Evolutionary conservation across 2,888 invertebrate genomes (phyloP).

Genomic region (Tenthredo notha): DNA sequence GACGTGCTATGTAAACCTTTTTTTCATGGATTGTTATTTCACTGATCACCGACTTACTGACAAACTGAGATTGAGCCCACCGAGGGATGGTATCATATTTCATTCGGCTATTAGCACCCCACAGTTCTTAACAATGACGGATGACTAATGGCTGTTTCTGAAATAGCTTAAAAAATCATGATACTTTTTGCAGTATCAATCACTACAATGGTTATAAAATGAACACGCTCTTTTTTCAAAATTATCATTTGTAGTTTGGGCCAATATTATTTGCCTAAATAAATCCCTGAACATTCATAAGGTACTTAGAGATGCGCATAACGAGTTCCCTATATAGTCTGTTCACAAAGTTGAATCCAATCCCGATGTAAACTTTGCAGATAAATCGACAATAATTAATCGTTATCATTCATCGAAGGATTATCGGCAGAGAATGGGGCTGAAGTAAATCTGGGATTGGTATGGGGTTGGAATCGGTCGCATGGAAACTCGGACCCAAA

Average conservation of each 20-base stretch:
- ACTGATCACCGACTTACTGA: neutral
- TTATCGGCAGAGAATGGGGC: conserved; percentile 18
- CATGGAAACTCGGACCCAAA: conserved; percentile 26
- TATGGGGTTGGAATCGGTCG: conserved; percentile 1
- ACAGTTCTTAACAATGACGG: conserved; percentile 3
- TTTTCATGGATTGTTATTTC: neutral
- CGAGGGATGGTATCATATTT: neutral
- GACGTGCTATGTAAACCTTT: neutral
- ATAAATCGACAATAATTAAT: conserved; percentile 32
- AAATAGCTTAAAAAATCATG: neutral
- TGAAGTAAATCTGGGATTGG: neutral
- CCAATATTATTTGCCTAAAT: neutral
- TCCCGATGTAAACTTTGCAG: conserved; percentile 13
- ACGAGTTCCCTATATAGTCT: conserved; percentile 1
- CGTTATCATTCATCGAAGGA: conserved; percentile 37
- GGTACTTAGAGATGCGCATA: neutral
- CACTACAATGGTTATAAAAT: neutral
- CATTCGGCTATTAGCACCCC: neutral
- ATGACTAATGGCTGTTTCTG: neutral
- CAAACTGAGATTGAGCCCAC: neutral
- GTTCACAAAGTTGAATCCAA: conserved; percentile 26
- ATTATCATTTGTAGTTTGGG: neutral
- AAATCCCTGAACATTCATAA: neutral
- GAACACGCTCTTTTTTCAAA: neutral
- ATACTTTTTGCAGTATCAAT: neutral